Conservation (phyloP, 1,140 invertebrate genomes). For the Cephus cinctus region DNA sequence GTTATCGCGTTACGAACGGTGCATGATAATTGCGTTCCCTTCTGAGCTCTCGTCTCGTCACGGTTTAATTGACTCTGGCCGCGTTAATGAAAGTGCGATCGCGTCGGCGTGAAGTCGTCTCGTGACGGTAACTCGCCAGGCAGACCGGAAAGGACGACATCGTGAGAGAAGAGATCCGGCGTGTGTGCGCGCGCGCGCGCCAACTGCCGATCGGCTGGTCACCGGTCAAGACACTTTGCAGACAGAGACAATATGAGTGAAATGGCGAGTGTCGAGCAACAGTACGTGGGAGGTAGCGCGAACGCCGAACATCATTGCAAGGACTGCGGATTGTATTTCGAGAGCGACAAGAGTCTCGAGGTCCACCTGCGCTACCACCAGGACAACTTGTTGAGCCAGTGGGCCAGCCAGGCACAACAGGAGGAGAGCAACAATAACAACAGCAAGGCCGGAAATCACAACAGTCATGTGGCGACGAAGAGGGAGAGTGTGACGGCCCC, state of each 20-base stretch:
- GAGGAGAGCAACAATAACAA: slow-evolving; percentile 69
- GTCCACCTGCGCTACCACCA: slow-evolving; percentile 79
- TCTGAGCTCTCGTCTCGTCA: too few species aligned
- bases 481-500: slow-evolving; percentile 57
- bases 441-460: slow-evolving; percentile 55
- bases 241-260: slow-evolving; percentile 50
- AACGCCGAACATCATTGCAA: slow-evolving; percentile 64
- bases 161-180: too few species aligned
- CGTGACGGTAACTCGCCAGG: too few species aligned
- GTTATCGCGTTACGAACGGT: too few species aligned
- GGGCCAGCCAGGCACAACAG: slow-evolving; percentile 64
- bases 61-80: too few species aligned
- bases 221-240: too few species aligned
- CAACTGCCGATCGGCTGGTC: too few species aligned
- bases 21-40: too few species aligned
- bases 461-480: slow-evolving; percentile 47
- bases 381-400: slow-evolving; percentile 72
- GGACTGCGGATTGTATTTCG: slow-evolving; percentile 71
- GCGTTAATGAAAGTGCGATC: too few species aligned
- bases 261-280: slow-evolving; percentile 41
- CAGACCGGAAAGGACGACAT: too few species aligned
- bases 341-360: slow-evolving; percentile 71
- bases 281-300: slow-evolving; percentile 43
- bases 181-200: too few species aligned
- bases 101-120: too few species aligned